Conservation (phyloP, 2,797 vertebrate species). For the Cossypha dichroa region DNA sequence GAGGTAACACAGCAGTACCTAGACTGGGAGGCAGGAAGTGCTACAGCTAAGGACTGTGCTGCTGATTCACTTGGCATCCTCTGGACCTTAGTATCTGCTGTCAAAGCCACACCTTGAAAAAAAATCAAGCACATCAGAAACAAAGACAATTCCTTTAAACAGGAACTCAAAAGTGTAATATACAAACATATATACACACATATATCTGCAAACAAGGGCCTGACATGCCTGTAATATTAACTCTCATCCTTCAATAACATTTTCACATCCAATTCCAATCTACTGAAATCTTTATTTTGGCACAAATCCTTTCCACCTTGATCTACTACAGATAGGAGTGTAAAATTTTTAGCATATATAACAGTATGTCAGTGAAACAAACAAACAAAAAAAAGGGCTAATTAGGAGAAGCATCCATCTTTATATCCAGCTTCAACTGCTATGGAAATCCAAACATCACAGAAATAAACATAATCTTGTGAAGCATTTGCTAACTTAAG, state of each 20-base stretch:
- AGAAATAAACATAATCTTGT: background rate
- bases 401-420: background rate
- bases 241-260: background rate
- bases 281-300: background rate
- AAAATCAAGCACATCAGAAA: background rate
- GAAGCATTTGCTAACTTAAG: background rate
- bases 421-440: background rate
- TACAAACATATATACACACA: background rate
- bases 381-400: background rate
- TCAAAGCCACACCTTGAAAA: constrained; percentile 88
- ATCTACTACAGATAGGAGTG: background rate
- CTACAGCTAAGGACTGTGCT: constrained; percentile 88
- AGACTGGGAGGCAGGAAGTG: constrained; percentile 88
- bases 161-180: background rate
- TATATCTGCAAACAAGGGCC: background rate
- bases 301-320: background rate
- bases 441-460: background rate
- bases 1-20: constrained; percentile 77
- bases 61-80: constrained; percentile 94
- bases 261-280: background rate
- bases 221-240: background rate
- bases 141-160: background rate
- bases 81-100: constrained; percentile 92
- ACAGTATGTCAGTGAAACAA: background rate
- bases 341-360: background rate